A percentile compares a stretch with the other conserved stretches of the same genome.
phyloP scores from a whole-genome alignment of 2,888 invertebrate species.

The Papilio elwesi region DNA sequence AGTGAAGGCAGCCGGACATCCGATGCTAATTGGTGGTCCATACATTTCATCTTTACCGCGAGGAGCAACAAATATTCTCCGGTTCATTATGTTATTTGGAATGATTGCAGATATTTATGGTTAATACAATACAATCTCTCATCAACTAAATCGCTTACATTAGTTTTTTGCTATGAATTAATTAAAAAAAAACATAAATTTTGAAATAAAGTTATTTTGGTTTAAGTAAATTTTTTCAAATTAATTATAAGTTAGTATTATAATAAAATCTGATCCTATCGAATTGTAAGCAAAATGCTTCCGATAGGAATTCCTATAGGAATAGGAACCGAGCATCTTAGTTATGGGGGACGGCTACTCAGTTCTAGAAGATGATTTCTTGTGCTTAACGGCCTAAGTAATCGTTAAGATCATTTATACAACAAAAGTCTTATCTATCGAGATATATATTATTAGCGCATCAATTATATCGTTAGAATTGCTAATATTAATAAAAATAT shows the following conservation, averaged over 20 bases:
- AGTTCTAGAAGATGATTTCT: too few species aligned
- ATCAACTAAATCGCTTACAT: not conserved
- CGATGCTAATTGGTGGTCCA: slow-evolving; percentile 16
- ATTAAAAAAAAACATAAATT: not conserved
- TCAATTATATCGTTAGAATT: not conserved
- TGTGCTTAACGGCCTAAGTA: too few species aligned
- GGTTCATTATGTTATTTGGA: not conserved
- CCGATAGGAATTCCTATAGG: too few species aligned
- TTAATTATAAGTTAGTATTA: too few species aligned
- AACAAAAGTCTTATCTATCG: too few species aligned
- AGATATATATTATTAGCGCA: too few species aligned
- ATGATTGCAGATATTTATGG: not conserved
- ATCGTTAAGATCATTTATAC: too few species aligned
- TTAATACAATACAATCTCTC: not conserved
- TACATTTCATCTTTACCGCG: not conserved
- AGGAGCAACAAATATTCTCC: not conserved
- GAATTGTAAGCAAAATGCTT: too few species aligned
- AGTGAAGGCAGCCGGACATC: slow-evolving; percentile 9
- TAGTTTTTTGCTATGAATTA: not conserved
- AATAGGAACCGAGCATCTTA: too few species aligned
- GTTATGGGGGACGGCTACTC: too few species aligned
- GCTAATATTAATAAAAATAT: slow-evolving; percentile 17
- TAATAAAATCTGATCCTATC: too few species aligned
- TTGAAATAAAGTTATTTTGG: not conserved
- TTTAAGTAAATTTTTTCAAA: not conserved